Conservation (phyloP, 2,113 vertebrate species). For the Prunella fulvescens region DNA sequence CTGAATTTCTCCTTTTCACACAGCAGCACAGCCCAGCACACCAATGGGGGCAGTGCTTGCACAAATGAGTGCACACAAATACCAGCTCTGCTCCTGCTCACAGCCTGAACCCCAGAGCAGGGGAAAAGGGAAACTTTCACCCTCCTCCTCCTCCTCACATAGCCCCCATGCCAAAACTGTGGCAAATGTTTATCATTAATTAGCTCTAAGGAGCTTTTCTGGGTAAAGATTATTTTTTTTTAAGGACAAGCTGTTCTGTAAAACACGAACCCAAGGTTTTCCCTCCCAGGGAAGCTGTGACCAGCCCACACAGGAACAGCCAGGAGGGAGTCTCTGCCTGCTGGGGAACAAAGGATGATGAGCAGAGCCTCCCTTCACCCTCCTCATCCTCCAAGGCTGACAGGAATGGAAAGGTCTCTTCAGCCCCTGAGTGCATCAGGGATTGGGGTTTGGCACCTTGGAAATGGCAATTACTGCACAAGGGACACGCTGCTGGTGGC, state of each 20-base stretch:
- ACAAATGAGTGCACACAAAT: fast-evolving
- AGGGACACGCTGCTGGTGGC: neutral
- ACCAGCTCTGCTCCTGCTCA: neutral
- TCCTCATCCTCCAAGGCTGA: neutral
- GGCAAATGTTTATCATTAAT: neutral
- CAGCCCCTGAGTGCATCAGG: neutral
- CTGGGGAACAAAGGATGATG: neutral
- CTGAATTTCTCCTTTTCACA: neutral
- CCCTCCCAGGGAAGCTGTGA: neutral
- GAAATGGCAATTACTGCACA: neutral
- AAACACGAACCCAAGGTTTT: neutral
- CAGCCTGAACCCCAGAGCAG: fast-evolving
- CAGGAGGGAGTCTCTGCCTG: neutral
- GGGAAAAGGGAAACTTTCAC: neutral
- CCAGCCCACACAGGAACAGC: neutral
- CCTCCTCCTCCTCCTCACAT: neutral
- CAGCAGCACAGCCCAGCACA: neutral
- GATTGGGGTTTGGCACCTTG: neutral
- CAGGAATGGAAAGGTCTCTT: neutral
- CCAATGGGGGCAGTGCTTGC: neutral
- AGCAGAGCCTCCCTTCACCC: neutral
- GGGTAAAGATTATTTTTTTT: neutral
- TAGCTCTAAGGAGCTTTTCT: neutral
- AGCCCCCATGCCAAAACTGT: fast-evolving
- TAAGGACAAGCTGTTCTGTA: neutral